phyloP scores from a whole-genome alignment of 2,113 vertebrate genomes.

The Loxodonta africana region DNA sequence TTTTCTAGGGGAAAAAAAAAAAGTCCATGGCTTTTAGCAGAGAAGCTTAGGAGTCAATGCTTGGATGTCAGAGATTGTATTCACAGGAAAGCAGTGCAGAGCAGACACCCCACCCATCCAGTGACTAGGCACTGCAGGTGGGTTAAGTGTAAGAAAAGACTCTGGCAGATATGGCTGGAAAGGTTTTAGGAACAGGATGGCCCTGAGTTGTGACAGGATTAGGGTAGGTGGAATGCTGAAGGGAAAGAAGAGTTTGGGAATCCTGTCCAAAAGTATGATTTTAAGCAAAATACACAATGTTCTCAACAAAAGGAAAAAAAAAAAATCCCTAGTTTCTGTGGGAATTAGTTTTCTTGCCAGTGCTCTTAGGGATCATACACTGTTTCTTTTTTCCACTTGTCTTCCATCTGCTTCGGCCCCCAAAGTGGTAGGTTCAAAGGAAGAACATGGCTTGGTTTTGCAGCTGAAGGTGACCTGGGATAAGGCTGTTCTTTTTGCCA shows the following conservation, averaged over 20 bases:
- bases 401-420: neutral
- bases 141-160: neutral
- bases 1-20: neutral
- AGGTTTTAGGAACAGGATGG: neutral
- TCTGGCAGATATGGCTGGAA: neutral
- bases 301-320: neutral
- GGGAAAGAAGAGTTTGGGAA: neutral
- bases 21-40: neutral
- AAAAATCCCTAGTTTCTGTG: neutral
- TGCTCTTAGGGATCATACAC: neutral
- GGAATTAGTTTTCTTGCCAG: neutral
- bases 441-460: neutral
- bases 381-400: neutral
- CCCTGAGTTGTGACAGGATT: neutral
- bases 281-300: neutral
- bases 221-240: neutral
- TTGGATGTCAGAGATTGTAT: neutral
- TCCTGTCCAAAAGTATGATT: neutral
- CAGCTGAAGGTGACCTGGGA: neutral
- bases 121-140: neutral
- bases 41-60: neutral
- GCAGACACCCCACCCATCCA: neutral
- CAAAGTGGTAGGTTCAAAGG: neutral
- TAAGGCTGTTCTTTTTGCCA: neutral
- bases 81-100: neutral